Conservation (phyloP, 2,797 vertebrate genomes). For the Clamator glandarius region DNA sequence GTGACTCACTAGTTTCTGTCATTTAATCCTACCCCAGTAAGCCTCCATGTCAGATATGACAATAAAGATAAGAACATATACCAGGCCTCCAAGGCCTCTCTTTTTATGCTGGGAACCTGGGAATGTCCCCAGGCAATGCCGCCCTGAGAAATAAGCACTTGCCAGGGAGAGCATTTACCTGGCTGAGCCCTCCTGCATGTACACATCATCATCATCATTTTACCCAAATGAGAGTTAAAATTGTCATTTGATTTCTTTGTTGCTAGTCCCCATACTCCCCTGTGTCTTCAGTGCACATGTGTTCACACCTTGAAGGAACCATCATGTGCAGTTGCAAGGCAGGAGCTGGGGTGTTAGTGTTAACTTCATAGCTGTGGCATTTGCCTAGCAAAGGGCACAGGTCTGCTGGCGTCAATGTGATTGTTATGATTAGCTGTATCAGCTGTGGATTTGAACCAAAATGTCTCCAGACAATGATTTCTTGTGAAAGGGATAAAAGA, state of each 20-base stretch:
- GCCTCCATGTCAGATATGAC: neutral
- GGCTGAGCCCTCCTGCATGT: neutral
- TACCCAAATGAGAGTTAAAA: neutral
- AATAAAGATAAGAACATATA: neutral
- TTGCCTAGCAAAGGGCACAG: neutral
- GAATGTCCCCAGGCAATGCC: neutral
- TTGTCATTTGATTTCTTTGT: neutral
- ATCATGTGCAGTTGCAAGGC: neutral
- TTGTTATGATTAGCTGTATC: neutral
- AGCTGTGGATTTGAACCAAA: neutral
- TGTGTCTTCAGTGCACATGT: fast-evolving
- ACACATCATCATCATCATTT: neutral
- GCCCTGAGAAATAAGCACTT: neutral
- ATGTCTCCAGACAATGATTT: neutral
- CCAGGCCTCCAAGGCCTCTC: neutral
- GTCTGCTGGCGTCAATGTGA: neutral
- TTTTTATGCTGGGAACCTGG: neutral
- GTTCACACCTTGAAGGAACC: fast-evolving
- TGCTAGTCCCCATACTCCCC: too few relatives aligned
- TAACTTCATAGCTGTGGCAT: neutral
- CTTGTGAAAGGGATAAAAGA: neutral
- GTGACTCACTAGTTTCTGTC: neutral
- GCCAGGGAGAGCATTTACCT: neutral
- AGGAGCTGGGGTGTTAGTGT: fast-evolving
- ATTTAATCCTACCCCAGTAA: neutral